These are phyloP conservation scores for Dermochelys coriacea DNA, from an alignment of 2,797 vertebrate species.

Conservation along the genomic window DNA sequence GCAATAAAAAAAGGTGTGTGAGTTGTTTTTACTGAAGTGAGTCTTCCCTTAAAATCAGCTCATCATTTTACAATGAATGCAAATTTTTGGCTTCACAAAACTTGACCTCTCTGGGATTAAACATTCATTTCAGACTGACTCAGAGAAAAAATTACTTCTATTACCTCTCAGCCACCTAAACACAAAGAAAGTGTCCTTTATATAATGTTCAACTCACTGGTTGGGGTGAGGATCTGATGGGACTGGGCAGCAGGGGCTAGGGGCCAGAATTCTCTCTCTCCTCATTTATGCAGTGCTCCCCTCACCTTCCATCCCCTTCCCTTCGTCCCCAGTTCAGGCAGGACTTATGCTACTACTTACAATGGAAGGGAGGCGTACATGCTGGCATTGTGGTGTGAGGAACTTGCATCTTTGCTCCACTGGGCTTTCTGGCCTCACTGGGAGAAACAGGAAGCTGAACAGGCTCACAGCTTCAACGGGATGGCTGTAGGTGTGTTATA, in stretches of 20 bases:
- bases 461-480: background rate
- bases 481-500: background rate
- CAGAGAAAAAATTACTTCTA: background rate
- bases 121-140: background rate
- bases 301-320: background rate
- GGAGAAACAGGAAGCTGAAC: background rate
- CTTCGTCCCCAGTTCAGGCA: background rate
- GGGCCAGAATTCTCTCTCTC: background rate
- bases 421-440: background rate
- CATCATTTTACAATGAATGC: constrained; percentile 26
- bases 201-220: background rate
- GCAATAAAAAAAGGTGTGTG: background rate
- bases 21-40: background rate
- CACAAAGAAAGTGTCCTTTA: background rate
- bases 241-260: background rate
- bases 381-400: background rate
- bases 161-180: background rate
- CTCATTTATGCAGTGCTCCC: fast-evolving
- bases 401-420: background rate
- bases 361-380: background rate
- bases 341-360: background rate
- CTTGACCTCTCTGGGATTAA: background rate
- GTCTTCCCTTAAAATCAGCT: constrained; percentile 18
- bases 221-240: background rate
- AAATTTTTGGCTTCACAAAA: background rate